Conservation (phyloP, 2,797 vertebrate species). For the Podarcis siculus region DNA sequence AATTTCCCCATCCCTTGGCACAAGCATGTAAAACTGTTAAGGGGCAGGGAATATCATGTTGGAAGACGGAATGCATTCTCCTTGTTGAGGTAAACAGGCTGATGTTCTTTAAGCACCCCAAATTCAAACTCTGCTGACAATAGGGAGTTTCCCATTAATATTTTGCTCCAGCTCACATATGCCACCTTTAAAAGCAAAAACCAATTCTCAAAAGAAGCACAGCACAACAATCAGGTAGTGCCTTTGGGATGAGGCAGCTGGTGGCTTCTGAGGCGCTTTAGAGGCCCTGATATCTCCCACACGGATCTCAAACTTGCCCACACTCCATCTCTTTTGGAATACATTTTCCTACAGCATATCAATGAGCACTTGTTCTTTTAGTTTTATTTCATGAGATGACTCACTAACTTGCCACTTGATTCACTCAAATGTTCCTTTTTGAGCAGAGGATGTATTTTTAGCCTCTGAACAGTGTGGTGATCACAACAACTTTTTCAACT, state of each 20-base stretch:
- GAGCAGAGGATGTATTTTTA: slow-evolving; percentile 58
- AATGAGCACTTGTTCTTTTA: slow-evolving; percentile 55
- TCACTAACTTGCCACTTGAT: slow-evolving; percentile 50
- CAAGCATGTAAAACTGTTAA: neutral
- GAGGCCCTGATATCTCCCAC: neutral
- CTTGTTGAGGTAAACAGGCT: neutral
- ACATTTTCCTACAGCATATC: slow-evolving; percentile 60
- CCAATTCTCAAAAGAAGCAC: neutral
- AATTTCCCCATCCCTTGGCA: neutral
- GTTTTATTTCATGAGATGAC: slow-evolving; percentile 48
- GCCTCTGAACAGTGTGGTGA: slow-evolving; percentile 38
- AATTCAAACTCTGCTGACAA: neutral
- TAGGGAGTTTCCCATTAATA: neutral
- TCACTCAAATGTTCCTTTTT: slow-evolving; percentile 56
- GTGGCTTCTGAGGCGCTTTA: neutral
- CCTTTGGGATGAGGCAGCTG: neutral
- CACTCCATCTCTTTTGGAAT: slow-evolving; percentile 28
- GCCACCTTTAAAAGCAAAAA: neutral
- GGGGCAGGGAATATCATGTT: neutral
- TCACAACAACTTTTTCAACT: slow-evolving; percentile 44
- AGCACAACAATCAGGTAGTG: neutral
- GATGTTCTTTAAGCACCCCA: neutral
- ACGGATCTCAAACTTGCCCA: neutral
- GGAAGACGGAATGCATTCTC: neutral
- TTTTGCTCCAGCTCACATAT: neutral